Evolutionary conservation across 2,113 vertebrate species (phyloP).

Genomic region (Mirounga angustirostris): DNA sequence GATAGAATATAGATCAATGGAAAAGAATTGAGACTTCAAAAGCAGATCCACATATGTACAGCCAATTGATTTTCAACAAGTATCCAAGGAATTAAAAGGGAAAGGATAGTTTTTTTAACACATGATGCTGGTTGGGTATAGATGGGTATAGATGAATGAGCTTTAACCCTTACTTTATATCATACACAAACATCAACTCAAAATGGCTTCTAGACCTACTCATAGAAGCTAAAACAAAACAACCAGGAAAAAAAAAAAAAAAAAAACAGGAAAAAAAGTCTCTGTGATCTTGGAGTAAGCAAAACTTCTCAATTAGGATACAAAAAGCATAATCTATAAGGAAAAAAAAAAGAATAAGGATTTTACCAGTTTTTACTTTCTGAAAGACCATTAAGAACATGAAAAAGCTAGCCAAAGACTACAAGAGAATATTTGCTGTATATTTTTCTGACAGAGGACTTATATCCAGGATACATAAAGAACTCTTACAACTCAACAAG

Average conservation of each 20-base stretch:
- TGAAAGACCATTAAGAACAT: background rate
- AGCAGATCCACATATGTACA: background rate
- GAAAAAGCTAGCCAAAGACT: background rate
- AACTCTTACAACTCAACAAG: background rate
- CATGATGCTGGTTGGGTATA: background rate
- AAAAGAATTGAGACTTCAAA: background rate
- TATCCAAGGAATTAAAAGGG: background rate
- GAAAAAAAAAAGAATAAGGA: background rate
- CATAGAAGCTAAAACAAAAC: background rate
- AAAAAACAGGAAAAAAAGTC: background rate
- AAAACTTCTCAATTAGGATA: background rate
- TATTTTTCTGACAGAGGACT: background rate
- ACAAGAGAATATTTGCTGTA: background rate
- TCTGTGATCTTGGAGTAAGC: background rate
- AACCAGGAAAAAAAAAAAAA: background rate
- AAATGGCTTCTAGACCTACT: background rate
- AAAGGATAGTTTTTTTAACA: background rate
- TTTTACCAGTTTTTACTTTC: background rate
- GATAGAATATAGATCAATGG: background rate
- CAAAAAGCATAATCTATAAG: background rate
- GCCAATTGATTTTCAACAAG: background rate
- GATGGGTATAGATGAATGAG: background rate
- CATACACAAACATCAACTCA: background rate
- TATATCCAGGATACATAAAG: background rate
- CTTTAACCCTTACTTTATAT: background rate